Evolutionary conservation across 2,888 invertebrate species (phyloP), one percentile per base, ranked within the genome.

Genomic region (Drosophila nr. fundita): DNA sequence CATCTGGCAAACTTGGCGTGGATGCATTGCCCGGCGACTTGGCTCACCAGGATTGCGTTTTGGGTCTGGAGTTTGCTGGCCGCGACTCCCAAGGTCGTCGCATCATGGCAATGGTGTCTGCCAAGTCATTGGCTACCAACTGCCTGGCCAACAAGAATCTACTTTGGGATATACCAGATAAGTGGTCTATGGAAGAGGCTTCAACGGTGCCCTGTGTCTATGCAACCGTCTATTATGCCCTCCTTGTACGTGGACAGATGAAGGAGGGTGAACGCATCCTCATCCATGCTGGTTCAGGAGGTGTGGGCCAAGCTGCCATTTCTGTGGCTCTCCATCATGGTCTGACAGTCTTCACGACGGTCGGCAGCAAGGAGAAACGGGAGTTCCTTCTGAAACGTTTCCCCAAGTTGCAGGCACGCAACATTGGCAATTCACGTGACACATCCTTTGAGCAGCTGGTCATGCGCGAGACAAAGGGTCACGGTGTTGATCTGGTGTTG

Each of bases 251-350:
- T 81, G 99, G 99, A n/a, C 95, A 96, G 89, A 95, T 99, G 94
- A 95, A 95, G 88, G 94, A 95, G 76, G 98, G 98, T 6, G 98
- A 99, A 90, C 94, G 95, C 42, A 96, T 99, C 62, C 95, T 99
- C 13, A 96, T 99, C 82, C 99, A 99, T 93, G 98, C 99, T 59
- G 99, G 99, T 76, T 96, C 97, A 77, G 99, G 99, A 68, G 99
- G 99, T 89, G 99, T 99, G 38, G 99, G 99, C 4, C 98, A 99
- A 94, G 99, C 99, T 2, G 98, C 99, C 76, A 98, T 99, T 87
- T 95, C 98, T 21, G 97, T 99, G 87, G 98, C 99, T 55, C 94
- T 99, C 55, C 96, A 96, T 92, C 95, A 96, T 93, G 98, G 98
- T 52, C 97, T 98, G 93, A 95, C 95, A 54, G 98, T 98, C 4